These are phyloP conservation scores for Lithophane semibrunnea DNA, from an alignment of 2,888 invertebrate genomes.

Conservation along the genomic window DNA sequence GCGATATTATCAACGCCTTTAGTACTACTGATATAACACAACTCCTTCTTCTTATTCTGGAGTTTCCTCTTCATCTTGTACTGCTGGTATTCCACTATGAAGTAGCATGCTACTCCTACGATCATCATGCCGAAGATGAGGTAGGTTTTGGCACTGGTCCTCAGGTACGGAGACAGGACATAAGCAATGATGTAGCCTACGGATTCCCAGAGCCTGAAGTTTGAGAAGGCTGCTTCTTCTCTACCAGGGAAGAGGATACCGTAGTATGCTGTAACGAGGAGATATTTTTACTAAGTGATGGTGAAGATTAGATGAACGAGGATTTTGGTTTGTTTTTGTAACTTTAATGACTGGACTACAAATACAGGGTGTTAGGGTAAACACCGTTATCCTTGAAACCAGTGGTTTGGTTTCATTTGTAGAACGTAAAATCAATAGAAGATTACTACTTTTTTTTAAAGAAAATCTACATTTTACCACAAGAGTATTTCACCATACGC, in stretches of 20 bases:
- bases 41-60: constrained; percentile 69
- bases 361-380: too few relatives aligned
- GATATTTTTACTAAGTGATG: background rate
- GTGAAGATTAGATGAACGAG: background rate
- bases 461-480: too few relatives aligned
- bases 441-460: too few relatives aligned
- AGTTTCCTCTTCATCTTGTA: constrained; percentile 69
- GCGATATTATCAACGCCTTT: constrained; percentile 84
- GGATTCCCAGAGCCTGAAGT: constrained; percentile 93
- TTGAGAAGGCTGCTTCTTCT: constrained; percentile 93
- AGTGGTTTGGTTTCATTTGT: too few relatives aligned
- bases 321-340: background rate
- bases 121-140: constrained; percentile 86
- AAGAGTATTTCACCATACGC: too few relatives aligned
- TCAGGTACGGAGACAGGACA: constrained; percentile 88
- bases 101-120: constrained; percentile 89
- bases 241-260: constrained; percentile 91
- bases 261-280: constrained; percentile 88
- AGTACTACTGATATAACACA: constrained; percentile 61
- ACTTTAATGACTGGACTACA: background rate
- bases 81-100: constrained; percentile 81
- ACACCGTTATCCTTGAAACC: too few relatives aligned
- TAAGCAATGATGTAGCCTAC: constrained; percentile 92
- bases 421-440: too few relatives aligned
- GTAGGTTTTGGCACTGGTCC: constrained; percentile 89